phyloP scores from a whole-genome alignment of 2,113 vertebrate genomes.

The Geococcyx californianus region DNA sequence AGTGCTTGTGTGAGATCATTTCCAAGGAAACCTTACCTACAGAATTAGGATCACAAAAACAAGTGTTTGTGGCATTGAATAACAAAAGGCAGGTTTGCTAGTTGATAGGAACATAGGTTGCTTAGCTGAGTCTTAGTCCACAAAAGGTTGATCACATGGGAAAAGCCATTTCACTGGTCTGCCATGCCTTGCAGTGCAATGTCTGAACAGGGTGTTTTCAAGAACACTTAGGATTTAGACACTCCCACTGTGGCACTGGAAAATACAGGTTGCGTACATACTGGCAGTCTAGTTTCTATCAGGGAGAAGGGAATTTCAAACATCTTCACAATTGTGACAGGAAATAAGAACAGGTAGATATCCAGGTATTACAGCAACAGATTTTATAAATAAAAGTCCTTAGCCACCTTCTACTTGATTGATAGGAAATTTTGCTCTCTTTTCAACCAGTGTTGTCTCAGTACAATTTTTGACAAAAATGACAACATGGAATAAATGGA shows the following conservation, averaged over 20 bases:
- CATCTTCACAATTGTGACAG: not conserved
- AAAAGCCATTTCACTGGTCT: not conserved
- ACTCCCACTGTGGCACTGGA: not conserved
- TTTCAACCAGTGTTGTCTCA: not conserved
- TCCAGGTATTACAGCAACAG: not conserved
- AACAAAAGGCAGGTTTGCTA: not conserved
- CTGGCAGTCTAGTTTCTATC: not conserved
- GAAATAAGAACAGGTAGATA: not conserved
- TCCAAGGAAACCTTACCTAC: not conserved
- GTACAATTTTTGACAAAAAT: not conserved
- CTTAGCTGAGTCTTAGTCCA: not conserved
- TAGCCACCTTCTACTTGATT: not conserved
- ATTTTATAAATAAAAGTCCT: not conserved
- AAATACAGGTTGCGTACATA: not conserved
- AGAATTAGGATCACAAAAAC: not conserved
- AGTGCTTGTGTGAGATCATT: not conserved
- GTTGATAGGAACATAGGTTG: not conserved
- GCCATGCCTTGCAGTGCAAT: not conserved
- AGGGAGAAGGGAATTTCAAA: not conserved
- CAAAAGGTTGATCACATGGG: not conserved
- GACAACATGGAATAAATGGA: not conserved
- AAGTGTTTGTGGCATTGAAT: not conserved
- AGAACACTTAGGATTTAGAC: not conserved
- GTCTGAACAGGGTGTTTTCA: not conserved
- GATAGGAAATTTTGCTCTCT: not conserved